These are phyloP conservation scores for Batillaria attramentaria DNA, from an alignment of 1,140 invertebrate species.

Conservation along the genomic window DNA sequence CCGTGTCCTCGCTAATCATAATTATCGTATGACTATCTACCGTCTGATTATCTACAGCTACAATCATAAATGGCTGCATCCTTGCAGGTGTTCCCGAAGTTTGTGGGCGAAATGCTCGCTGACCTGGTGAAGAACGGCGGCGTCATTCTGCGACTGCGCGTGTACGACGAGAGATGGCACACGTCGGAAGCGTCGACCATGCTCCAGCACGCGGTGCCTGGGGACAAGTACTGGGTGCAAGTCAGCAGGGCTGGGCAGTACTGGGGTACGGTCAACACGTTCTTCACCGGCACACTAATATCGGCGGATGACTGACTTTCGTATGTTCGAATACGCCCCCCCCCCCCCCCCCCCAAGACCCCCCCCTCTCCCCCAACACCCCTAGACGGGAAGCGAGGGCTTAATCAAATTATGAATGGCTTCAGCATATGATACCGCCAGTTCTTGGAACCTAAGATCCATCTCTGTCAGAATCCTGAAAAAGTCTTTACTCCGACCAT, in stretches of 20 bases:
- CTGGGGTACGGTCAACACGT: neutral
- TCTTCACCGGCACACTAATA: neutral
- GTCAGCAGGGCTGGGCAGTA: neutral
- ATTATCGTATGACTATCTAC: too few species aligned
- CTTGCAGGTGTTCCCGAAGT: neutral
- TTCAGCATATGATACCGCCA: neutral
- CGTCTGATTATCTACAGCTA: too few species aligned
- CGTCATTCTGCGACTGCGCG: neutral
- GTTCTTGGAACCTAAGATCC: neutral
- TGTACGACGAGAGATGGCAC: neutral
- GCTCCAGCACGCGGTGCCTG: neutral
- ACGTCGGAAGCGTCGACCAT: constrained; percentile 1
- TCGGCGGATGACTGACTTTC: neutral
- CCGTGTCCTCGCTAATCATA: too few species aligned
- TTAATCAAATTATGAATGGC: neutral
- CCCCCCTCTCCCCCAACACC: too few species aligned
- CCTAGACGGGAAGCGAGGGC: too few species aligned
- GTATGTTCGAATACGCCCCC: neutral
- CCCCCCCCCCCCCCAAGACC: too few species aligned
- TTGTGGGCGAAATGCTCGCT: neutral
- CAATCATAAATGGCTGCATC: too few species aligned
- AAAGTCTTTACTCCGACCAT: neutral
- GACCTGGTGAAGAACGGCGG: constrained; percentile 3
- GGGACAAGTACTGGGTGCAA: neutral
- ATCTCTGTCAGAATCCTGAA: neutral